A percentile compares a stretch with the other conserved stretches of the same genome.
Evolutionary conservation across 2,113 vertebrate genomes (phyloP).

Genomic region (Cololabis saira): DNA sequence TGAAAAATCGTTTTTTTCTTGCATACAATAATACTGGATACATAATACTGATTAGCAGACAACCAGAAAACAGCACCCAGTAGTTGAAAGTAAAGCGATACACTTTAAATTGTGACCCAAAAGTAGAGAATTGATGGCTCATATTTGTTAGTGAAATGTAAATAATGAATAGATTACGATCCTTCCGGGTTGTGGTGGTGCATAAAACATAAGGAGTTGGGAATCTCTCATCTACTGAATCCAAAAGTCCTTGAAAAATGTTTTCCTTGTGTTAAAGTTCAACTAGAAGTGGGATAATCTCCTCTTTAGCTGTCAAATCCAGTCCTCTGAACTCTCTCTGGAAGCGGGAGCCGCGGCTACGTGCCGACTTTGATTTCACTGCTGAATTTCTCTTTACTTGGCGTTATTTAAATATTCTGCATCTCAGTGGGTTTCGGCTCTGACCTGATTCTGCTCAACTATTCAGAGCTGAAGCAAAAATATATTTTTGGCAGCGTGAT

Average conservation of each 20-base stretch:
- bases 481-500: constrained; percentile 38
- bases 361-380: constrained; percentile 23
- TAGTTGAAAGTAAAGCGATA: too few relatives aligned
- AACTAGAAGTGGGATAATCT: constrained; percentile 18
- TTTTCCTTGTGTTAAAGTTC: constrained; percentile 5
- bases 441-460: constrained; percentile 50
- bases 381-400: constrained; percentile 14
- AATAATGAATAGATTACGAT: background rate
- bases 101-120: too few relatives aligned
- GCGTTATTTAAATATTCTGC: constrained; percentile 31
- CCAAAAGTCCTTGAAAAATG: background rate
- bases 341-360: background rate
- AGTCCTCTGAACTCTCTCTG: constrained; percentile 14
- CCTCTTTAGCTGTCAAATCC: constrained; percentile 16
- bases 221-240: constrained; percentile 2
- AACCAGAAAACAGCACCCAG: too few relatives aligned
- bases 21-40: too few relatives aligned
- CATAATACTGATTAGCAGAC: too few relatives aligned
- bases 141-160: constrained; percentile 3
- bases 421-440: constrained; percentile 31
- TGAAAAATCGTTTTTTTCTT: too few relatives aligned
- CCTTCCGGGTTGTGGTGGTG: background rate
- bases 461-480: constrained; percentile 33
- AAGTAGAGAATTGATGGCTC: too few relatives aligned
- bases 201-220: background rate